Percentiles rank a stretch among this genome's conserved stretches.
Conservation (phyloP, 2,797 vertebrate genomes). For the Lophotriccus pileatus region DNA sequence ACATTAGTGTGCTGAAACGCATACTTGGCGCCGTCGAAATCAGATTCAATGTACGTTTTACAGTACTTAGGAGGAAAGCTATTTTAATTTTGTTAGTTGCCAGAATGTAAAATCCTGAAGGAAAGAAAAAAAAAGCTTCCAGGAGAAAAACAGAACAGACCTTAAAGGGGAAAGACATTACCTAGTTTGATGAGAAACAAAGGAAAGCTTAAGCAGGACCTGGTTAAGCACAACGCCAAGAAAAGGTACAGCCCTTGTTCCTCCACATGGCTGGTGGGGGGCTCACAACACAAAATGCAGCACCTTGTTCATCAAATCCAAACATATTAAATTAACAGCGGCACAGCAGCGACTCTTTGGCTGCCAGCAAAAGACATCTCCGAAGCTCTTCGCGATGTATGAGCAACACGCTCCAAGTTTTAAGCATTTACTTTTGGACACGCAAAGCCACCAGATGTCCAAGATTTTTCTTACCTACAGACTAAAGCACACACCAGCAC, state of each 20-base stretch:
- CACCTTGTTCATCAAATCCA: not conserved
- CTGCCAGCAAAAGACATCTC: not conserved
- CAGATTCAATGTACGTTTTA: slow-evolving; percentile 61
- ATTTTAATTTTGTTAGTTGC: slow-evolving; percentile 69
- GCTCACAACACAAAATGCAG: not conserved
- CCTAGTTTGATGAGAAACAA: not conserved
- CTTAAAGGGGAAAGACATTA: slow-evolving; percentile 22
- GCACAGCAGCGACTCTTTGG: not conserved
- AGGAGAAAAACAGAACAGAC: not conserved
- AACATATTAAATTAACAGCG: not conserved
- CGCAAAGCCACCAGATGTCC: not conserved
- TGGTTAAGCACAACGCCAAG: not conserved
- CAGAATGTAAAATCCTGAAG: slow-evolving; percentile 61
- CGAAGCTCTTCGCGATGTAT: fast-evolving
- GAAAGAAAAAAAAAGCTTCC: slow-evolving; percentile 16
- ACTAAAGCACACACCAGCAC: not conserved
- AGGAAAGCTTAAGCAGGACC: not conserved
- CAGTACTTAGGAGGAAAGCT: slow-evolving; percentile 61
- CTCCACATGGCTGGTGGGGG: fast-evolving
- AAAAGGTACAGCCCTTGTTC: not conserved
- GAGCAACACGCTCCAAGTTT: not conserved
- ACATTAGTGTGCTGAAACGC: slow-evolving; percentile 60
- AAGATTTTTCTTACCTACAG: not conserved
- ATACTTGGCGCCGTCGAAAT: slow-evolving; percentile 51
- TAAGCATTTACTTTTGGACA: not conserved